Evolutionary conservation across 2,888 invertebrate genomes (phyloP).

Genomic region (Epinotia demarniana): DNA sequence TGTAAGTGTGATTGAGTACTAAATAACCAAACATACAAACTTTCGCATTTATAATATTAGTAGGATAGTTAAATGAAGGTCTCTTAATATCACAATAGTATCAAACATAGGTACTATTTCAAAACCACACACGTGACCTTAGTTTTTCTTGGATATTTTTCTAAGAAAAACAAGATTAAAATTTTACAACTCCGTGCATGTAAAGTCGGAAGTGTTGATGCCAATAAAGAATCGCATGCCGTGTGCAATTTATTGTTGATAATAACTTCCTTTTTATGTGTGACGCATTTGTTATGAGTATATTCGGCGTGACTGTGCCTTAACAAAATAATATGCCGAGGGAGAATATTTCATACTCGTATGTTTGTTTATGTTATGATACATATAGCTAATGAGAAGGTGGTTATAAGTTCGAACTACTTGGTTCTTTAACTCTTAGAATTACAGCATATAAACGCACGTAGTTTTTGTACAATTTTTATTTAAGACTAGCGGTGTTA

Average conservation of each 20-base stretch:
- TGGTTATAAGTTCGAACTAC: background rate
- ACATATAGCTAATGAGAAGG: background rate
- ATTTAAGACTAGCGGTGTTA: too few relatives aligned
- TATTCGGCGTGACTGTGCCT: slow-evolving; percentile 54
- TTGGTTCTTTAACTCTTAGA: too few relatives aligned
- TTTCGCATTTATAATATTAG: too few relatives aligned
- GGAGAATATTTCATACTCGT: background rate
- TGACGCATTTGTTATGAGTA: slow-evolving; percentile 74
- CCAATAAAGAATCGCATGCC: slow-evolving; percentile 51
- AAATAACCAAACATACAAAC: too few relatives aligned
- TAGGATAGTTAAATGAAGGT: too few relatives aligned
- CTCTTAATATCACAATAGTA: too few relatives aligned
- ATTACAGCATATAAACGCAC: too few relatives aligned
- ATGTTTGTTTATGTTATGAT: background rate
- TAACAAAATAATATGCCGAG: slow-evolving; percentile 14
- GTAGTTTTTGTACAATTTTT: too few relatives aligned
- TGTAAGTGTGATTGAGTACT: too few relatives aligned
- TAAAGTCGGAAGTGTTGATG: slow-evolving; percentile 57
- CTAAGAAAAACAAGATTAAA: slow-evolving; percentile 9
- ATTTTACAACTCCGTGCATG: slow-evolving; percentile 44
- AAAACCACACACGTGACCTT: background rate
- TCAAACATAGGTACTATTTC: background rate
- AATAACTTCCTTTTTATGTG: slow-evolving; percentile 63
- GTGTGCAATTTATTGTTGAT: slow-evolving; percentile 74
- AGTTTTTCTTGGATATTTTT: background rate